A percentile compares a stretch with the other conserved stretches of the same genome.
These are phyloP conservation scores for Sylvilagus bachmani DNA, from an alignment of 2,113 vertebrate genomes.

Conservation along the genomic window DNA sequence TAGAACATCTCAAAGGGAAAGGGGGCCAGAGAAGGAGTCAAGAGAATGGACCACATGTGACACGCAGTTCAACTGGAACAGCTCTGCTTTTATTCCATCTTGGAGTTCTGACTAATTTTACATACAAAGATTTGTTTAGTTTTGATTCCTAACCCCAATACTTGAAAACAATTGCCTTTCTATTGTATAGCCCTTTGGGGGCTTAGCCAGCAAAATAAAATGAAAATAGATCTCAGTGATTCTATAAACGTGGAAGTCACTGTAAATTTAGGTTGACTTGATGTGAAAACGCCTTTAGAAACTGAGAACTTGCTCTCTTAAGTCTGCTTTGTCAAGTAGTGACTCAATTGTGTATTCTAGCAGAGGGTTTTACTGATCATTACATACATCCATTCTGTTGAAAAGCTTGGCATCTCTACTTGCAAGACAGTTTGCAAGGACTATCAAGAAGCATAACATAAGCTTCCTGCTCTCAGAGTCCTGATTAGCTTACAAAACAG, in stretches of 20 bases:
- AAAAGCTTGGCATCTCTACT: background rate
- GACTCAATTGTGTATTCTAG: background rate
- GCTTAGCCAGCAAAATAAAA: constrained; percentile 11
- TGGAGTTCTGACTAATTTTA: background rate
- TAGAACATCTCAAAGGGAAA: background rate
- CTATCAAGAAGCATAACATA: background rate
- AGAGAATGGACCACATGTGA: background rate
- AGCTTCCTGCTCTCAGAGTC: background rate
- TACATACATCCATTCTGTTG: background rate
- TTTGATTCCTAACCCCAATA: background rate
- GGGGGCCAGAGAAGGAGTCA: background rate
- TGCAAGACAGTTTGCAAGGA: background rate
- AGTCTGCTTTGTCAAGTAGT: background rate
- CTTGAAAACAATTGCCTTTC: constrained; percentile 45
- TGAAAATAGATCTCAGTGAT: background rate
- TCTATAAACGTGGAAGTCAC: constrained; percentile 26
- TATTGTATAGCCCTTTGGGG: background rate
- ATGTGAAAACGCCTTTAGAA: background rate
- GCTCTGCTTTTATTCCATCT: background rate
- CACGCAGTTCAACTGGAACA: background rate
- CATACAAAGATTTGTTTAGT: background rate
- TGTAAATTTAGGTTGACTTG: background rate
- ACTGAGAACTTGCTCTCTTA: background rate
- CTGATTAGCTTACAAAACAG: background rate
- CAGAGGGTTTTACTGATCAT: background rate